Percentiles rank a stretch among this genome's conserved stretches.
phyloP scores from a whole-genome alignment of 1,140 invertebrate genomes.

The Nasonia vitripennis region DNA sequence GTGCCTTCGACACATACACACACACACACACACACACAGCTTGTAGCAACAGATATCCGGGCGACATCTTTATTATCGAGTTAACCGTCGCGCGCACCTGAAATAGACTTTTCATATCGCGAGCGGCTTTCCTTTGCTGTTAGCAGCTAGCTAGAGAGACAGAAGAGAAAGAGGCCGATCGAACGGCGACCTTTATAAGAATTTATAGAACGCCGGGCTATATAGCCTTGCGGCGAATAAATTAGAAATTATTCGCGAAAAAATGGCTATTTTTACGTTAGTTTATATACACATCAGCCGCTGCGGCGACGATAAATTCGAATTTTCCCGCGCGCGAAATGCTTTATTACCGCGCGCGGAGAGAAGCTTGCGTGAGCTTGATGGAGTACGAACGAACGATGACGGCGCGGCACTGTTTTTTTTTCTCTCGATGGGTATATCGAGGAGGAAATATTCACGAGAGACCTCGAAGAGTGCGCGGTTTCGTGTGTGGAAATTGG shows the following conservation, averaged over 20 bases:
- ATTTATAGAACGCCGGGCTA: conserved; percentile 33
- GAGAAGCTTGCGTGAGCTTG: conserved; percentile 1
- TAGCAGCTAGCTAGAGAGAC: neutral
- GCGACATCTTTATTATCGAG: conserved; percentile 48
- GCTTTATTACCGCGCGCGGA: neutral
- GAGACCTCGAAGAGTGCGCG: neutral
- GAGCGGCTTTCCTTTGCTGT: neutral
- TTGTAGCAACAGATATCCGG: conserved; percentile 7
- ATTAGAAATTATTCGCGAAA: conserved; percentile 34
- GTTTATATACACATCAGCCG: neutral
- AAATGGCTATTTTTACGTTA: conserved; percentile 12
- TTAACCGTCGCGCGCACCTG: conserved; percentile 37
- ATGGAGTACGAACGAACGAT: neutral
- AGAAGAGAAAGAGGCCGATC: conserved; percentile 34
- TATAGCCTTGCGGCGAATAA: conserved; percentile 31
- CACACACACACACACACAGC: no score
- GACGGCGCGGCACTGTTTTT: no score
- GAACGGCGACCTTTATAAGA: conserved; percentile 41
- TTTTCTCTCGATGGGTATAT: no score
- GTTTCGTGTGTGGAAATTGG: neutral
- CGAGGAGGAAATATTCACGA: conserved; percentile 19
- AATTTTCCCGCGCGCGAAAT: neutral
- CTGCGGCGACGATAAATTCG: conserved; percentile 3
- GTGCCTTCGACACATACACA: neutral
- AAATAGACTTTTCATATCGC: conserved; percentile 47